Conservation (phyloP, 2,113 vertebrate species). For the Oreochromis niloticus region DNA sequence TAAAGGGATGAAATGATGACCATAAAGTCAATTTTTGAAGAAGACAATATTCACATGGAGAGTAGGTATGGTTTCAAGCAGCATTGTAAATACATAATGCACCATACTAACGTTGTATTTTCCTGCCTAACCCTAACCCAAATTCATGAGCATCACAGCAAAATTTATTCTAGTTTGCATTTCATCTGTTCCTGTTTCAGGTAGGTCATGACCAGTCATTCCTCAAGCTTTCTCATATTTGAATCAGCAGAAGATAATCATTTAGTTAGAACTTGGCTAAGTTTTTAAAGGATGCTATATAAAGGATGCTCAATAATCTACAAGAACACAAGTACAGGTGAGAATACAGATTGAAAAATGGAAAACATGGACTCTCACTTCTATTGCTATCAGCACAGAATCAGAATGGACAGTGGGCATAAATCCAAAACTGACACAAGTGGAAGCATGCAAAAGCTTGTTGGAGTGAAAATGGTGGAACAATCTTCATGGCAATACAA, state of each 20-base stretch:
- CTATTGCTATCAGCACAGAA: constrained; percentile 35
- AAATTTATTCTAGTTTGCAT: not conserved
- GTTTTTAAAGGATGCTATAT: not conserved
- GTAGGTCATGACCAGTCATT: not conserved
- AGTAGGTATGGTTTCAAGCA: not conserved
- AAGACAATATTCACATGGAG: not conserved
- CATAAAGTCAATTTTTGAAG: not conserved
- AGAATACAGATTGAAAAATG: not conserved
- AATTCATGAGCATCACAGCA: not conserved
- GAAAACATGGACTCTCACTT: constrained; percentile 37
- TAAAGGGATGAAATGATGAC: not conserved
- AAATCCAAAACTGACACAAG: not conserved
- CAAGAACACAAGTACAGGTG: not conserved
- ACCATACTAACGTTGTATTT: not conserved
- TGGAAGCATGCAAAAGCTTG: not conserved
- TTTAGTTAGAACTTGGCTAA: not conserved
- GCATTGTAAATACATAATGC: not conserved
- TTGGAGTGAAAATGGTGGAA: not conserved
- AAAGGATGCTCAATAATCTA: not conserved
- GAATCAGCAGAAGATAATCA: not conserved
- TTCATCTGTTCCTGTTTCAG: not conserved
- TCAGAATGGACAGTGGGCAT: constrained; percentile 14
- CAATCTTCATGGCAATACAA: not conserved
- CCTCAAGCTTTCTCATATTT: not conserved
- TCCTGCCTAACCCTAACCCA: not conserved